Evolutionary conservation across 2,888 invertebrate species (phyloP).

Genomic region (Tetragonula carbonaria): DNA sequence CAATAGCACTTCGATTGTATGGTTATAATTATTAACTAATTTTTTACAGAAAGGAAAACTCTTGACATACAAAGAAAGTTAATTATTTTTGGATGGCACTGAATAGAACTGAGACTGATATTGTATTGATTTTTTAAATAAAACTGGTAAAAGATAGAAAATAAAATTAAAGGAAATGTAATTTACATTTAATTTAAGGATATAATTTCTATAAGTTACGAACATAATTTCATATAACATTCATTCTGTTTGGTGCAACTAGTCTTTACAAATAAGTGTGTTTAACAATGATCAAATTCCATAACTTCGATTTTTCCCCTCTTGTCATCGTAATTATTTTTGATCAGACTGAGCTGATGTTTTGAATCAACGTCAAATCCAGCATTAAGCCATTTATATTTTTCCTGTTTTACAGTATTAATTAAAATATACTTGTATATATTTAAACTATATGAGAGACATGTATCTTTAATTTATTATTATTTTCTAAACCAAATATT

Average conservation of each 20-base stretch:
- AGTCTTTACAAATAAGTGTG: constrained; percentile 41
- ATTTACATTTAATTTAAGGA: constrained; percentile 40
- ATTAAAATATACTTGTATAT: constrained; percentile 61
- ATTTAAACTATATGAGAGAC: constrained; percentile 41
- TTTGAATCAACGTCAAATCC: constrained; percentile 32
- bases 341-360: constrained; percentile 31
- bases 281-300: constrained; percentile 24
- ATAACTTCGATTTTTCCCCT: constrained; percentile 37
- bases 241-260: constrained; percentile 61
- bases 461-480: constrained; percentile 54
- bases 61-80: constrained; percentile 41
- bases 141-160: constrained; percentile 37
- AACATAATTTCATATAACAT: constrained; percentile 29
- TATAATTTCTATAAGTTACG: not conserved
- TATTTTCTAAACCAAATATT: constrained; percentile 56
- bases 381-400: constrained; percentile 50
- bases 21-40: constrained; percentile 50
- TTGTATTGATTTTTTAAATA: constrained; percentile 50
- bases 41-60: constrained; percentile 56
- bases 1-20: constrained; percentile 72
- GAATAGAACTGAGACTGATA: constrained; percentile 65
- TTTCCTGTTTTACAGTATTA: constrained; percentile 63
- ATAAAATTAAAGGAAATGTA: constrained; percentile 10
- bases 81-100: constrained; percentile 58
- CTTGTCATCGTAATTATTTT: constrained; percentile 30